Base-by-base conservation (phyloP, 2,113 vertebrate species). In the Scalopus aquaticus region DNA sequence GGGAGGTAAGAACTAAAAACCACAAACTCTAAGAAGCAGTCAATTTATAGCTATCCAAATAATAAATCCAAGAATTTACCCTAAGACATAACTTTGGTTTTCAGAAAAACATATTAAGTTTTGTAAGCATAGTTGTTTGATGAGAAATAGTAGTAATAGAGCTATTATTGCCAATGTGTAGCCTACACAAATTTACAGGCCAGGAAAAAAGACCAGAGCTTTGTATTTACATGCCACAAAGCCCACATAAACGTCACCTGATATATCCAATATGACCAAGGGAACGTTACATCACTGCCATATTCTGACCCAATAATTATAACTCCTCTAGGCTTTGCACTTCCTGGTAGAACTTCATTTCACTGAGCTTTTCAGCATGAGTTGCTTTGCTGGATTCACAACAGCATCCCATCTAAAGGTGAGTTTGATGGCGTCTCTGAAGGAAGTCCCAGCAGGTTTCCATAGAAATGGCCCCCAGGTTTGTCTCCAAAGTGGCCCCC, bases 391-490 rank as follows among this genome's bases (percentile, higher is more conserved):
- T 60, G 15, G 26, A 5, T 90, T 78, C 73, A 65, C 44, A 65
- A 20, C 1, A 56, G 20, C 69, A 46, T 87, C 30, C 51, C 51
- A 56, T 72, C 74, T 83, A 78, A 39, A 76, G 64, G 62, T 72
- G 67, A 72, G 13, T 77, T 79, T 70, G 82, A 88, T 60, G 87
- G 64, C 82, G 10, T 15, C 32, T 88, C 51, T 49, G 30, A 85
- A 74, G 56, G 56, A 7, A 49, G 24, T 32, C 42, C 44, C 6
- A n/a, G 81, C 4, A 42, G 54, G 28, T 93, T 83, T 91, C 89
- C 87, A 96, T 51, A 93, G 91, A 94, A 90, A 96, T 95, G 87
- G 96, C 94, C 91, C 54, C 65, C 76, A 64, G 44, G 64, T 92
- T 60, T 92, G 84, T 96, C 92, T 94, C 93, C 73, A 93, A 60